A percentile compares a stretch with the other conserved stretches of the same genome.
These are phyloP conservation scores for Steinernema carpocapsae DNA, from an alignment of 2,888 invertebrate genomes.

Conservation along the genomic window DNA sequence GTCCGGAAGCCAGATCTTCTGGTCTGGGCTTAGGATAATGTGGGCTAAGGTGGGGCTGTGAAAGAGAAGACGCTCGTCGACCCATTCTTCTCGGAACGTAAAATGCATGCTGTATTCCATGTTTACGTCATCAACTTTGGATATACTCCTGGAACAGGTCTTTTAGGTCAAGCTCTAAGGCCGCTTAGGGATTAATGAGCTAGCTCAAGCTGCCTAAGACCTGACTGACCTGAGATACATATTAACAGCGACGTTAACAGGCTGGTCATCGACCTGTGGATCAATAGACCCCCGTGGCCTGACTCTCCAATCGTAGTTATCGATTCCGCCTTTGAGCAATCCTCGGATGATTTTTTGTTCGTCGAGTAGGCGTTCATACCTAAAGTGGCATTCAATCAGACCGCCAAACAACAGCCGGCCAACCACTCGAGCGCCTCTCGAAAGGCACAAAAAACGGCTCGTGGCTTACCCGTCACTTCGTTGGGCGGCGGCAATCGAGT, in stretches of 20 bases:
- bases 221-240: slow-evolving; percentile 56
- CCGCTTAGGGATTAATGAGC: too few species aligned
- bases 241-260: slow-evolving; percentile 53
- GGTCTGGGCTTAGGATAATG: slow-evolving; percentile 56
- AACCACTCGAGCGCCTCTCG: too few species aligned
- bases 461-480: slow-evolving; percentile 14
- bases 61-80: slow-evolving; percentile 79
- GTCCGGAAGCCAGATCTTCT: slow-evolving; percentile 58
- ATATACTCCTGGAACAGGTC: slow-evolving; percentile 52
- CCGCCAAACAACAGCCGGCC: background rate
- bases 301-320: slow-evolving; percentile 57
- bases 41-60: slow-evolving; percentile 58
- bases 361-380: slow-evolving; percentile 56
- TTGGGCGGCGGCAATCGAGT: background rate
- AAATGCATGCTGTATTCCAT: slow-evolving; percentile 85
- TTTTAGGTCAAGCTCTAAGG: too few species aligned
- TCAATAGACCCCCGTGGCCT: slow-evolving; percentile 46
- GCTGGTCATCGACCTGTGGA: slow-evolving; percentile 42
- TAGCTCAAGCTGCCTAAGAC: too few species aligned
- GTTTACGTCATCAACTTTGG: slow-evolving; percentile 63
- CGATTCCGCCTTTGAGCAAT: slow-evolving; percentile 45
- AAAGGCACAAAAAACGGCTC: too few species aligned
- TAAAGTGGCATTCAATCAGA: slow-evolving; percentile 27
- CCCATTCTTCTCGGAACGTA: slow-evolving; percentile 95
- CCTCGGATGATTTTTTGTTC: slow-evolving; percentile 57